These are phyloP conservation scores for Holcopasites calliopsidis DNA, from an alignment of 1,140 invertebrate genomes.

Conservation along the genomic window DNA sequence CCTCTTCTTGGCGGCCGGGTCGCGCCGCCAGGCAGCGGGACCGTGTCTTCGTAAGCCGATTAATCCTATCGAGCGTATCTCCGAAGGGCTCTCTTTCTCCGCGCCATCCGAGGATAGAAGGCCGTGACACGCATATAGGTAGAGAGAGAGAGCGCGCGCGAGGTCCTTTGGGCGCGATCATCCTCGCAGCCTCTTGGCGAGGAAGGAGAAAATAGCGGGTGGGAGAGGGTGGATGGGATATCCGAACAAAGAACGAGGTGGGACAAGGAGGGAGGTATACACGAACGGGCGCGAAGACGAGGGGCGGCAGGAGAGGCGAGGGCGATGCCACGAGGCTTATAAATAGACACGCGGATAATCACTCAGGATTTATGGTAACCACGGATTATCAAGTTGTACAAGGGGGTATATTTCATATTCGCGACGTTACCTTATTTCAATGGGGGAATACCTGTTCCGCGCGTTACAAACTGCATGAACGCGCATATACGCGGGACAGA, in stretches of 20 bases:
- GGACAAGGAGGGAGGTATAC: constrained; percentile 46
- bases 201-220: constrained; percentile 20
- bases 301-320: constrained; percentile 52
- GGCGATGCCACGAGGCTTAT: constrained; percentile 73
- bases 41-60: constrained; percentile 60
- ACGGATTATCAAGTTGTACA: constrained; percentile 81
- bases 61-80: constrained; percentile 63
- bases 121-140: constrained; percentile 52
- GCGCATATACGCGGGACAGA: constrained; percentile 57
- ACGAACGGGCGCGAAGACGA: constrained; percentile 34
- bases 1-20: constrained; percentile 9
- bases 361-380: constrained; percentile 80
- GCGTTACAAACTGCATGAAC: constrained; percentile 66
- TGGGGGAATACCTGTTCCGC: constrained; percentile 75
- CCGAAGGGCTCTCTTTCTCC: constrained; percentile 22
- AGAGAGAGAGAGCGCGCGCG: constrained; percentile 36
- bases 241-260: constrained; percentile 52
- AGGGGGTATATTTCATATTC: constrained; percentile 79
- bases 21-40: constrained; percentile 27
- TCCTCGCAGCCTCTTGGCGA: constrained; percentile 5
- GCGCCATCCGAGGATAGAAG: constrained; percentile 32
- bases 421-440: constrained; percentile 79
- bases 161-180: constrained; percentile 47
- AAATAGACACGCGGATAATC: constrained; percentile 80
- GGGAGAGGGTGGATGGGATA: constrained; percentile 13